Evolutionary conservation across 2,113 vertebrate species (phyloP), one percentile per base, ranked within the genome.

Genomic region (Gavialis gangeticus): DNA sequence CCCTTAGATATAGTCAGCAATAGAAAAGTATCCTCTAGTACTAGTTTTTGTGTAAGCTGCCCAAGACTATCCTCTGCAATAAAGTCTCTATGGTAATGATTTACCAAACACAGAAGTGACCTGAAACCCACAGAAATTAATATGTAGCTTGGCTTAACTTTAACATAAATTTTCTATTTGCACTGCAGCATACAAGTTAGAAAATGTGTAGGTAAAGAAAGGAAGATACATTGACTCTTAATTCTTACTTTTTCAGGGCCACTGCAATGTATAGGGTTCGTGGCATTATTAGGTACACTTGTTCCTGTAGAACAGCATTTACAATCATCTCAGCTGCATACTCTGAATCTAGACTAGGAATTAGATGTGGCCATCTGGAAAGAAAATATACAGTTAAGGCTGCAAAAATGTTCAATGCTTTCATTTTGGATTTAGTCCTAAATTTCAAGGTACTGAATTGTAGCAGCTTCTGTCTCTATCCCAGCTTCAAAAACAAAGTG

Each of bases 311-410:
- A 71, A 99, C 89, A 28, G 98, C 99, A 18, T 97, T 93, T 5
- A 99, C 27, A 88, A 99, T 98, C 96, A 97, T 99, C 93, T 98
- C 98, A 12, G 92, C 98, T n/a, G 97, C 99, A 37, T 99, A 98
- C 1, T 98, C 96, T 57, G 98, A 97, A 9, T 99, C 97, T 94
- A 99, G 94, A 87, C 94, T 24, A 0, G 99, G 99, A 54, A 99
- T 11, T 10, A 99, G 0, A 12, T 0, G 82, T 15, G 99, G 98
- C 98, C 97, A 99, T n/a, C 99, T 99, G 92, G 56, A 89, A 82
- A 71, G 76, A 63, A 79, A 62, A 56, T 25, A 30, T 59, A 57
- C 37, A 66, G 62, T 13, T 63, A 5, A 4, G 69, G 82, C 37
- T 37, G 37, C 37, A 37, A 37, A 37, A 37, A 37, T 37, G 37